Percentiles rank a stretch among this genome's conserved stretches.
phyloP scores from a whole-genome alignment of 2,113 vertebrate species.

The Salminus brasiliensis region DNA sequence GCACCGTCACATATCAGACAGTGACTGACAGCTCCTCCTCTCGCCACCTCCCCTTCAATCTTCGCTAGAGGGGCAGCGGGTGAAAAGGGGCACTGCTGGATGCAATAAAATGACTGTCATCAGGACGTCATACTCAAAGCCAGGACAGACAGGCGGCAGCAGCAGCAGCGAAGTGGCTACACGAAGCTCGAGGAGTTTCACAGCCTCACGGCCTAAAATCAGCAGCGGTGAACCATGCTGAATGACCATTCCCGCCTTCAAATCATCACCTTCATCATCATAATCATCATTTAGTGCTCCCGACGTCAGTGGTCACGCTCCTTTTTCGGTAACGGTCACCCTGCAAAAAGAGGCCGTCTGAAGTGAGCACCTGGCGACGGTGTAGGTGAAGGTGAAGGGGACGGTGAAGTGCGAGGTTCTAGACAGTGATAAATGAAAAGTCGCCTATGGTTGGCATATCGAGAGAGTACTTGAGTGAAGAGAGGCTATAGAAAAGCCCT shows the following conservation, averaged over 20 bases:
- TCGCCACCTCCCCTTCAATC: constrained; percentile 43
- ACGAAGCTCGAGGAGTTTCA: constrained; percentile 36
- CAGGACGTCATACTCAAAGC: constrained; percentile 55
- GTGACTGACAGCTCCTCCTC: constrained; percentile 65
- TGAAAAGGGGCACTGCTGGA: constrained; percentile 49
- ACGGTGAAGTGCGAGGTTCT: background rate
- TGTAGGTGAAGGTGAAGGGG: background rate
- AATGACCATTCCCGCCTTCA: background rate
- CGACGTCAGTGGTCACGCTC: too few species aligned
- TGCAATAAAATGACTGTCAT: constrained; percentile 68
- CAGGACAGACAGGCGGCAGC: constrained; percentile 49
- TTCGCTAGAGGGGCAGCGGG: background rate
- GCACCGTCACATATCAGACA: constrained; percentile 49
- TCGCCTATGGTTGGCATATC: constrained; percentile 53
- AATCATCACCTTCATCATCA: too few species aligned
- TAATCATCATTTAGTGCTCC: too few species aligned
- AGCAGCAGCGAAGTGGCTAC: constrained; percentile 35
- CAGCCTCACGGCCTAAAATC: background rate
- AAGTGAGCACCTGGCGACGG: too few species aligned
- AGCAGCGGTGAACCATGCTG: background rate
- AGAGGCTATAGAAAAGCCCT: constrained; percentile 66
- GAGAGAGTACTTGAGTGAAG: constrained; percentile 52
- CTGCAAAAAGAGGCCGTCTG: too few species aligned
- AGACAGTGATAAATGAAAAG: constrained; percentile 58
- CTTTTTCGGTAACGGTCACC: too few species aligned